A percentile compares a stretch with the other conserved stretches of the same genome.
Conservation (phyloP, 2,113 vertebrate species). For the Lanius ludovicianus region DNA sequence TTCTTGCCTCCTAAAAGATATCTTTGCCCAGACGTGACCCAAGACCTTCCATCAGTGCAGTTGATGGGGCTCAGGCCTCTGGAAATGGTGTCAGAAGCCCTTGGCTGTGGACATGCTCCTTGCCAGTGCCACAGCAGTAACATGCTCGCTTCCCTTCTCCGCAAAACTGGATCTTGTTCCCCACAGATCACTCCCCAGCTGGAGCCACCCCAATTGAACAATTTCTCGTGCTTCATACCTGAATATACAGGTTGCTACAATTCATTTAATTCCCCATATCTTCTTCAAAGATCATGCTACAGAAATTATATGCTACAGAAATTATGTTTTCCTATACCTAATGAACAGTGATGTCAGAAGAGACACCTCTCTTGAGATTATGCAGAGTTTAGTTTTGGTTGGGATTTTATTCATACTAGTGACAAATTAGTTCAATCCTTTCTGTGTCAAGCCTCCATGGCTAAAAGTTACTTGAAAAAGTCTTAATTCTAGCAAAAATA, state of each 20-base stretch:
- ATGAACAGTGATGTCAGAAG: background rate
- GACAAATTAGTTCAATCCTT: background rate
- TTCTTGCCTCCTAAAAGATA: background rate
- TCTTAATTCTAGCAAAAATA: background rate
- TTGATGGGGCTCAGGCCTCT: fast-evolving
- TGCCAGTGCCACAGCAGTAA: background rate
- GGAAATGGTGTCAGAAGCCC: background rate
- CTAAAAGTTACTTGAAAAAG: background rate
- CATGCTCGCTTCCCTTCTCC: fast-evolving
- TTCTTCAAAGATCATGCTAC: background rate
- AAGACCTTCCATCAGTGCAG: fast-evolving
- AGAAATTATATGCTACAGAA: background rate
- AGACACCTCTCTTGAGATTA: background rate
- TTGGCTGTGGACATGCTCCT: background rate
- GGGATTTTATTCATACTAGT: background rate
- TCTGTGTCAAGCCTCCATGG: background rate
- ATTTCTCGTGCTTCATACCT: background rate
- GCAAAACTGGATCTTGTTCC: background rate
- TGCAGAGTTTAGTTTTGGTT: background rate
- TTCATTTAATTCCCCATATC: background rate
- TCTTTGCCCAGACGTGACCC: background rate
- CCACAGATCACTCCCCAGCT: background rate
- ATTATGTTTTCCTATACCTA: background rate
- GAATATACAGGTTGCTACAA: background rate
- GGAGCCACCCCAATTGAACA: background rate